Base-by-base conservation (phyloP, 2,888 invertebrate species). In the Trachelus iudaicus region DNA sequence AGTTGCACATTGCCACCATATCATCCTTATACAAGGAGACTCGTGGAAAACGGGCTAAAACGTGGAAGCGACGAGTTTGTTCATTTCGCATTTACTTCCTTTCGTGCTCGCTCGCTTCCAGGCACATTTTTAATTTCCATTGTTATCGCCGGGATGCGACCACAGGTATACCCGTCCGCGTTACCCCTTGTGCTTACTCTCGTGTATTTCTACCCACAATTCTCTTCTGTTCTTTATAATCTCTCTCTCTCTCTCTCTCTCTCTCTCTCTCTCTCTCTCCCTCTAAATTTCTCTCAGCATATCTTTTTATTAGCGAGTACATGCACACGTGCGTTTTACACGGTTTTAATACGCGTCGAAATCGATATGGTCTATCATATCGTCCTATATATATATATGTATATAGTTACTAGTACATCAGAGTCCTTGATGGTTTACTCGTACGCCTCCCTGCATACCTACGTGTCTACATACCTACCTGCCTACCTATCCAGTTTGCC, bases 111-210 rank as follows among this genome's bases (percentile, higher is more conserved):
- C 80, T 81, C 81, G 83, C 85, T 88, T 83, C 80, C 85, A 86
- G 85, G 83, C 87, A 85, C 83, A 85, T 87, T 88, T 88, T 87
- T 87, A 86, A 88, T 88, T 87, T 85, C 84, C 84, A 87, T 86
- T 86, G 86, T 84, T 84, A 83, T 82, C 83, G 78, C 79, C 79
- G 56, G n/a, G 34, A 15, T 34, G 35, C 68, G 33, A 69, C 76
- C 76, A 79, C 34, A 9, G 33, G 33, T 12, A 31, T 33, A 71
- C 71, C 33, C 33, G 31, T 23, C 33, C 71, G 71, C 71, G 71
- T 34, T 31, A 71, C 6, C 71, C 71, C 33, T 30, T 71, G 71
- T 71, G 71, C 34, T 56, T 56, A 23, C 56, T 56, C 56, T 23
- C 56, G 56, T 23, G 23, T 56, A 56, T 23, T 23, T 56, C 56